Base-by-base conservation (phyloP, 2,113 vertebrate genomes). In the Elephantulus edwardii region DNA sequence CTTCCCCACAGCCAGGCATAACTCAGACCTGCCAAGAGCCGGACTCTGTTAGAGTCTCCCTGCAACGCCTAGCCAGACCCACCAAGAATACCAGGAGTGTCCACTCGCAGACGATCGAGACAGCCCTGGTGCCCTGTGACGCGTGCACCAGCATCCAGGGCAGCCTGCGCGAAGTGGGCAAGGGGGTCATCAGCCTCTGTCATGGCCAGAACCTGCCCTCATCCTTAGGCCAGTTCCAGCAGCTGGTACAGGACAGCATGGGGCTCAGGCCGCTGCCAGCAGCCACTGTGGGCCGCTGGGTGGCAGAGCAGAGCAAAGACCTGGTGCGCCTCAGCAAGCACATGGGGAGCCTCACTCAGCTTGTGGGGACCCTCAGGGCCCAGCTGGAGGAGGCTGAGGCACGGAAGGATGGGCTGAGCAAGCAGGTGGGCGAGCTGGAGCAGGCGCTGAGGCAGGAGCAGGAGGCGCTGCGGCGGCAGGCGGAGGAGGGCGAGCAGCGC, bases 171-270 rank as follows among this genome's bases (percentile, higher is more conserved):
- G 95, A 98, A 91, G 98, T 98, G 1, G 98, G 98, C 87, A 96
- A 95, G 33, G 96, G 96, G 88, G 92, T 99, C 81, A 92, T 97
- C 52, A 91, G 96, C 78, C 92, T 99, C 88, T 98, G 99, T 93
- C 97, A 92, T 94, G 97, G 96, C 83, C 98, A 99, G 95, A 99
- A 98, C 89, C 96, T 99, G 93, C 98, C 99, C 54, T 99, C 98
- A 0, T 98, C 98, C 35, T 97, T 99, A 38, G 95, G 97, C 96
- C 97, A 89, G 42, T 98, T 99, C 77, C 96, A 98, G 85, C 97
- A 92, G 50, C 95, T 95, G 54, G 94, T 98, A 60, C 96, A 97
- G 83, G 98, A 98, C 26, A 96, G 90, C 0, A 22, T 97, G 30
- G 97, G 97, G 40, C 88, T 93, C n/a, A 97, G 94, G 75, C 97